phyloP scores from a whole-genome alignment of 1,140 invertebrate genomes.

The Ips typographus region DNA sequence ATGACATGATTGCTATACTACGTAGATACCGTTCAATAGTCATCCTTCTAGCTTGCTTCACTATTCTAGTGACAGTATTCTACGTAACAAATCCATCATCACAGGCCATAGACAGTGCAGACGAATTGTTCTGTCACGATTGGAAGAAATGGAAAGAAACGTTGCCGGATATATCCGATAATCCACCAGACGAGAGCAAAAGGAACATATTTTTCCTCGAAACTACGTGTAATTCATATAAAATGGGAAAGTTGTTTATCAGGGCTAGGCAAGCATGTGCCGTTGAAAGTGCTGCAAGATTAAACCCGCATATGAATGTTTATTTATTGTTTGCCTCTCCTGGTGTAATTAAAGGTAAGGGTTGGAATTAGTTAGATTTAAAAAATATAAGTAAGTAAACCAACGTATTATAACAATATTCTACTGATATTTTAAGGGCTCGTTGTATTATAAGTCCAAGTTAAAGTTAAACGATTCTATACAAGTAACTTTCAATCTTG shows the following conservation, averaged over 20 bases:
- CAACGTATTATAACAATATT: too few relatives aligned
- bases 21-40: too few relatives aligned
- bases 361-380: not conserved
- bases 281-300: slow-evolving; percentile 64
- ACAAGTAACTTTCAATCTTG: too few relatives aligned
- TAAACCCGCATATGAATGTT: slow-evolving; percentile 60
- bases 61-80: too few relatives aligned
- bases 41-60: too few relatives aligned
- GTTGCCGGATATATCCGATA: slow-evolving; percentile 38
- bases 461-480: too few relatives aligned
- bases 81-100: too few relatives aligned
- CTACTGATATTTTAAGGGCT: too few relatives aligned
- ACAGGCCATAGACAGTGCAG: not conserved
- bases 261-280: slow-evolving; percentile 64
- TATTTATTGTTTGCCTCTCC: slow-evolving; percentile 60
- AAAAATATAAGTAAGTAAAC: not conserved
- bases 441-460: too few relatives aligned
- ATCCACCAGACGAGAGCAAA: slow-evolving; percentile 33
- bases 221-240: slow-evolving; percentile 51
- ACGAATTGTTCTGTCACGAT: slow-evolving; percentile 1
- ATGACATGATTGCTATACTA: too few relatives aligned
- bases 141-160: not conserved
- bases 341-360: slow-evolving; percentile 46
- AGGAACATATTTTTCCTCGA: slow-evolving; percentile 50
- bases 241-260: slow-evolving; percentile 49